phyloP scores from a whole-genome alignment of 2,888 invertebrate species.

The Lingula anatina region DNA sequence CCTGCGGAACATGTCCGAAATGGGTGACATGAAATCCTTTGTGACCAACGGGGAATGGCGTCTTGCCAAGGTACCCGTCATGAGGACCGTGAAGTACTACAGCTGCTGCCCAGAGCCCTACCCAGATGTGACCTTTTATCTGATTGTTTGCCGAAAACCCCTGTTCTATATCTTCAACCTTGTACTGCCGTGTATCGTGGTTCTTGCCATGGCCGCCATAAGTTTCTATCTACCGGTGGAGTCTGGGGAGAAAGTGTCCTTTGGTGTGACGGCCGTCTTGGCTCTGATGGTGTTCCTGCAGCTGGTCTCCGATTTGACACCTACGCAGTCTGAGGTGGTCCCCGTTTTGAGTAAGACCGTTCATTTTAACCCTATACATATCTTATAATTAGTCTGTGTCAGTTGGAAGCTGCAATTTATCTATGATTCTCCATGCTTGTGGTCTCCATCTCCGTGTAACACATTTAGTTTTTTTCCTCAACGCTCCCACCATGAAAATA shows the following conservation, averaged over 20 bases:
- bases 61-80: neutral
- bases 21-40: conserved; percentile 3
- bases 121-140: conserved; percentile 6
- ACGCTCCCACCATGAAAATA: too few species aligned
- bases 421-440: too few species aligned
- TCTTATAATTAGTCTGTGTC: too few species aligned
- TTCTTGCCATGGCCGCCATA: too few species aligned
- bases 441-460: too few species aligned
- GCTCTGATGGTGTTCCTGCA: neutral
- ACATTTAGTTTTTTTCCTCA: too few species aligned
- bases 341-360: neutral
- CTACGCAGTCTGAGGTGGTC: too few species aligned
- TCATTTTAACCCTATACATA: too few species aligned
- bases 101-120: conserved; percentile 5
- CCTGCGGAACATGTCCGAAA: neutral
- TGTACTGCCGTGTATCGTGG: conserved; percentile 5
- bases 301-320: neutral
- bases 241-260: too few species aligned
- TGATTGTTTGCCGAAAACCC: conserved; percentile 5
- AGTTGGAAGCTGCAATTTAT: too few species aligned
- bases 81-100: conserved; percentile 1
- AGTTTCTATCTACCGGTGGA: too few species aligned
- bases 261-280: conserved; percentile 2
- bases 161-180: conserved; percentile 10
- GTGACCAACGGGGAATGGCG: conserved; percentile 7